These are phyloP conservation scores for Crypturellus undulatus DNA, from an alignment of 2,113 vertebrate species.

Conservation along the genomic window DNA sequence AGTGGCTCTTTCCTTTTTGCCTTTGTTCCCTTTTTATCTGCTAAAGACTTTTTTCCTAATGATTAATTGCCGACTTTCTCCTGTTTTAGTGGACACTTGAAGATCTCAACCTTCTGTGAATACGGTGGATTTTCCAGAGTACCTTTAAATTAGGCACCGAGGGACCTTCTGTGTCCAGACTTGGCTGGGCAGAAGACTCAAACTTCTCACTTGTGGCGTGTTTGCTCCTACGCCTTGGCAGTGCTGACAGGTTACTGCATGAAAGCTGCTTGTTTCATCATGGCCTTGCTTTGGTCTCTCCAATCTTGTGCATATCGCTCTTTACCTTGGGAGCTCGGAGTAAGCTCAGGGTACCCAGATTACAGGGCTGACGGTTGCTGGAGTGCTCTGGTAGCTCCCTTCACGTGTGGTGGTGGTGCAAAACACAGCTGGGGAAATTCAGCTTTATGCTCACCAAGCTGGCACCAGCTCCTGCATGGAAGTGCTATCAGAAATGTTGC, in stretches of 20 bases:
- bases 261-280: not conserved
- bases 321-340: not conserved
- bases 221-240: not conserved
- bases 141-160: not conserved
- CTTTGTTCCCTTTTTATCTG: not conserved
- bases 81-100: not conserved
- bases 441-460: not conserved
- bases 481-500: not conserved
- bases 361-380: rapidly evolving
- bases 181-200: no score
- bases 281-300: not conserved
- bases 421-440: not conserved
- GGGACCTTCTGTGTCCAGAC: no score
- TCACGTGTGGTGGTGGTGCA: rapidly evolving
- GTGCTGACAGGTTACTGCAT: not conserved
- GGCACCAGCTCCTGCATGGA: no score
- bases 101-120: not conserved
- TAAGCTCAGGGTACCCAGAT: not conserved
- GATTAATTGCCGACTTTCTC: not conserved
- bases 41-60: not conserved
- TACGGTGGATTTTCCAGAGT: not conserved
- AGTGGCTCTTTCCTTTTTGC: not conserved
- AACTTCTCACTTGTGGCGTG: not conserved
- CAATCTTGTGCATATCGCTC: not conserved
- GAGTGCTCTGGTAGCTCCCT: not conserved